Evolutionary conservation across 1,140 invertebrate genomes (phyloP).

Genomic region (Pararge aegeria): DNA sequence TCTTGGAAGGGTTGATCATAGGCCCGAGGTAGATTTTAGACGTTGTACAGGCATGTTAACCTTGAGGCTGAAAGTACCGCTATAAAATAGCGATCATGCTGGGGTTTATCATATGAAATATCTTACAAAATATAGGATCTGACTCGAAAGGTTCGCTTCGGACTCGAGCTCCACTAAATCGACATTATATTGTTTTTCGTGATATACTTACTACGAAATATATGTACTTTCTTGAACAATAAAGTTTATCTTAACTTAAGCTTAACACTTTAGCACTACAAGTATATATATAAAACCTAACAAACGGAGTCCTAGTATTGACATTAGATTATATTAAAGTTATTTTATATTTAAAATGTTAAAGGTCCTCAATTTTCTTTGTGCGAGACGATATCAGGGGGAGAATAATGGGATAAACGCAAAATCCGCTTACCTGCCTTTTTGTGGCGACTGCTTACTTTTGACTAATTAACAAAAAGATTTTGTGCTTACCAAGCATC

Average conservation of each 20-base stretch:
- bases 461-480: constrained; percentile 21
- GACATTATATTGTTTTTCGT: not conserved
- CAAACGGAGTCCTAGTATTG: not conserved
- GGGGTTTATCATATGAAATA: constrained; percentile 5
- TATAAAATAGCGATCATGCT: constrained; percentile 5
- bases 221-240: not conserved
- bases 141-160: not conserved
- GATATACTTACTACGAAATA: not conserved
- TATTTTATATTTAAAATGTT: not conserved
- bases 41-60: not conserved
- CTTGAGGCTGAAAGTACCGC: not conserved
- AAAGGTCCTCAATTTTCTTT: not conserved
- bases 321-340: not conserved
- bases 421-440: constrained; percentile 10
- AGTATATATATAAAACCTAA: not conserved
- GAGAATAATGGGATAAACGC: not conserved
- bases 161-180: not conserved
- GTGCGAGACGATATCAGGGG: constrained; percentile 2
- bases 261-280: no score
- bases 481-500: constrained; percentile 6
- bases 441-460: constrained; percentile 10
- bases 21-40: not conserved
- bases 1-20: not conserved
- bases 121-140: constrained; percentile 1
- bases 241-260: no score